These are phyloP conservation scores for Ectemnius lituratus DNA, from an alignment of 2,888 invertebrate genomes.

Conservation along the genomic window DNA sequence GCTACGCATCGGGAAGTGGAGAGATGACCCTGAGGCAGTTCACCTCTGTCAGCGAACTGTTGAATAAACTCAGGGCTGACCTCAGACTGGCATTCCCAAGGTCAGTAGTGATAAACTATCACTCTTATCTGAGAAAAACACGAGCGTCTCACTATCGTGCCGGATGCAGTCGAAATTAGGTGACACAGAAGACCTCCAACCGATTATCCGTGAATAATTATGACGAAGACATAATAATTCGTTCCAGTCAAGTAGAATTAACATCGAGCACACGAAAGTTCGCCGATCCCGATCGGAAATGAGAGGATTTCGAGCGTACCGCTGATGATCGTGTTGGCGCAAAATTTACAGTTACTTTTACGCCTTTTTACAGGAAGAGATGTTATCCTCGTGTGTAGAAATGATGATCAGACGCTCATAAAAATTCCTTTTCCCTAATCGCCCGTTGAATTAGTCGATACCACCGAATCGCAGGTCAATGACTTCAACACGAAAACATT, in stretches of 20 bases:
- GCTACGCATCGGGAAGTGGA: constrained; percentile 81
- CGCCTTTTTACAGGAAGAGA: constrained; percentile 13
- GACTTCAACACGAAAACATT: not conserved
- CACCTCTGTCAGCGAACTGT: constrained; percentile 90
- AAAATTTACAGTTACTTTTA: constrained; percentile 48
- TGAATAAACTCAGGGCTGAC: constrained; percentile 92
- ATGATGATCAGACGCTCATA: constrained; percentile 14
- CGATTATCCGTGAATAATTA: constrained; percentile 51
- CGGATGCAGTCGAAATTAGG: constrained; percentile 2
- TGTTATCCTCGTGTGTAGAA: no score
- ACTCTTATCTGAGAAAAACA: not conserved
- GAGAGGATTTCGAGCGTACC: constrained; percentile 4
- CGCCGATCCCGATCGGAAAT: constrained; percentile 32
- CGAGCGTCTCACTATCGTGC: constrained; percentile 27
- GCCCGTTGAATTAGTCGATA: constrained; percentile 19
- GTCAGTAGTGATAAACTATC: constrained; percentile 77
- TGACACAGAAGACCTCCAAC: constrained; percentile 16
- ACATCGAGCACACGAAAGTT: constrained; percentile 28
- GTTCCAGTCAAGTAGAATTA: constrained; percentile 34
- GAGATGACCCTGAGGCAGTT: constrained; percentile 94
- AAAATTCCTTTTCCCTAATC: constrained; percentile 29
- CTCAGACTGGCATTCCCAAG: constrained; percentile 92
- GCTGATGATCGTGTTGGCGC: constrained; percentile 1
- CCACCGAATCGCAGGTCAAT: not conserved
- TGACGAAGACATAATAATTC: not conserved